Conservation (phyloP, 1,140 invertebrate genomes). For the Triops cancriformis region DNA sequence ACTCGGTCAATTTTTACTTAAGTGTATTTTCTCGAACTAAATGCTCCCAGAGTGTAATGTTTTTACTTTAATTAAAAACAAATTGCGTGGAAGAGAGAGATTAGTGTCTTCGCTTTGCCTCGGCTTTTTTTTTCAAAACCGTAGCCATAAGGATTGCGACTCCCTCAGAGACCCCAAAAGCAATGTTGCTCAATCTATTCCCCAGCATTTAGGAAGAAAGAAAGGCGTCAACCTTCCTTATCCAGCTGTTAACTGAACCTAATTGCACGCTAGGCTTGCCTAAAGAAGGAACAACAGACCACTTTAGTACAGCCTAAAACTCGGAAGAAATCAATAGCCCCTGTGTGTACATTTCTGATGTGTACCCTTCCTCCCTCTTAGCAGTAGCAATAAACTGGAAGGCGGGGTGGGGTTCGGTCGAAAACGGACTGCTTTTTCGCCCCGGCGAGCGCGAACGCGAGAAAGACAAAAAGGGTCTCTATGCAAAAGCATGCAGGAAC, state of each 20-base stretch:
- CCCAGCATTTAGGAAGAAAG: neutral
- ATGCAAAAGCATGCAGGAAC: neutral
- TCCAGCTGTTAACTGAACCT: neutral
- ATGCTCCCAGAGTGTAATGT: too few species aligned
- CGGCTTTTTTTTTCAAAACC: neutral
- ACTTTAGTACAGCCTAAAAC: neutral
- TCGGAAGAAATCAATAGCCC: neutral
- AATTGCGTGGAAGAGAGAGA: too few species aligned
- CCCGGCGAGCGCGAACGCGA: neutral
- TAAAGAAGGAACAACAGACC: neutral
- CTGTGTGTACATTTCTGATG: conserved; percentile 7
- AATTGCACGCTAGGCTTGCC: neutral
- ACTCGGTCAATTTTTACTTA: too few species aligned
- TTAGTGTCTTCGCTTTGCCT: too few species aligned
- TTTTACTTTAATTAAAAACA: too few species aligned
- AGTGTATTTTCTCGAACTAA: too few species aligned
- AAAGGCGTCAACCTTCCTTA: neutral
- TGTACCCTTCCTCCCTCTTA: neutral
- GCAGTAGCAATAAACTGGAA: neutral
- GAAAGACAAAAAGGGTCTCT: neutral
- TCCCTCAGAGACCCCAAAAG: neutral
- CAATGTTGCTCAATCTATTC: neutral
- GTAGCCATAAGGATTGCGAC: neutral
- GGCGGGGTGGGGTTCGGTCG: neutral
- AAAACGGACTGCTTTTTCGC: neutral